phyloP scores from a whole-genome alignment of 2,888 invertebrate genomes.

The Emmelina monodactyla region DNA sequence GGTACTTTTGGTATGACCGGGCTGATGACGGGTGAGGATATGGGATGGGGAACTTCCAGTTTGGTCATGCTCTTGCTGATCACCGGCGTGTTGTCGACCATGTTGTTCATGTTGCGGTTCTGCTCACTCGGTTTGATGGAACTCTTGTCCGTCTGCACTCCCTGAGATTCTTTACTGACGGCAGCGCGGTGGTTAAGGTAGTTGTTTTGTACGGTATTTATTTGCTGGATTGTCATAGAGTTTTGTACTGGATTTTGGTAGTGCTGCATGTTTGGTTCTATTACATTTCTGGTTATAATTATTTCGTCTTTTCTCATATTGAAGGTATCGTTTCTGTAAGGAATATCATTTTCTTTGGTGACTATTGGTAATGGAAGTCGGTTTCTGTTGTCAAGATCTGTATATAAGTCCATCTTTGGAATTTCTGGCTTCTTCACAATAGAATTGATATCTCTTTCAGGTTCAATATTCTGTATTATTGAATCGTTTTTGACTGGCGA shows the following conservation, averaged over 20 bases:
- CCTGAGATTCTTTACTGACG: slow-evolving; percentile 46
- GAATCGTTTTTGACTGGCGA: slow-evolving; percentile 49
- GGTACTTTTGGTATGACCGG: slow-evolving; percentile 55
- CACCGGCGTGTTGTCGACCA: slow-evolving; percentile 35
- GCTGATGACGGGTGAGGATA: slow-evolving; percentile 55
- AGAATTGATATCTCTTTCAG: slow-evolving; percentile 33
- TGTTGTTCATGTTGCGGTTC: slow-evolving; percentile 31
- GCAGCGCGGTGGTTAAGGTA: slow-evolving; percentile 42
- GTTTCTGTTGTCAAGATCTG: slow-evolving; percentile 36
- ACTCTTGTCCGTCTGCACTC: slow-evolving; percentile 47
- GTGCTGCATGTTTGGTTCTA: slow-evolving; percentile 39
- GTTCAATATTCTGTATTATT: slow-evolving; percentile 44
- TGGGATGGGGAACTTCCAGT: slow-evolving; percentile 56
- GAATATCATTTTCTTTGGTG: slow-evolving; percentile 40
- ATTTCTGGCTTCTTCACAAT: slow-evolving; percentile 39
- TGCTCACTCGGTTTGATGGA: slow-evolving; percentile 37
- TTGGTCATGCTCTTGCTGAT: slow-evolving; percentile 47
- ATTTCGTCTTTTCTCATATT: slow-evolving; percentile 47
- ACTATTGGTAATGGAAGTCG: slow-evolving; percentile 30
- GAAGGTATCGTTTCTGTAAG: slow-evolving; percentile 40
- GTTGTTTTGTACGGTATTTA: slow-evolving; percentile 42
- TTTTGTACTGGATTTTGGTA: slow-evolving; percentile 42
- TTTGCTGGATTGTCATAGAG: slow-evolving; percentile 54
- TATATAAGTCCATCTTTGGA: slow-evolving; percentile 39
- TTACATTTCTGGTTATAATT: slow-evolving; percentile 42